These are phyloP conservation scores for Epizoanthus ramosus DNA, from an alignment of 92 coral and sea anemone genomes.

Conservation along the genomic window DNA sequence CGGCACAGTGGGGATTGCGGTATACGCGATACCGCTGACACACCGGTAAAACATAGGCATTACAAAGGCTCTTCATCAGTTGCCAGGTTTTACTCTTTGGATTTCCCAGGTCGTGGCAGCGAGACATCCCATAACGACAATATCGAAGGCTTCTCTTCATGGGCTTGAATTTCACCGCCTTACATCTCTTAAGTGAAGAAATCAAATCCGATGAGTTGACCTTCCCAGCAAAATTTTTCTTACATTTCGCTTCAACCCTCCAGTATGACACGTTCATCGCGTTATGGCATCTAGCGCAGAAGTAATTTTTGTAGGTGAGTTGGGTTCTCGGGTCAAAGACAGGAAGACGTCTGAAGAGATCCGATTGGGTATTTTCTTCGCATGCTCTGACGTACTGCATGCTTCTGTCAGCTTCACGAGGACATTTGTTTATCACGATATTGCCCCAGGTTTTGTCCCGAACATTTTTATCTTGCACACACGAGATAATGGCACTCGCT, in stretches of 20 bases:
- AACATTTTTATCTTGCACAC: too few relatives aligned
- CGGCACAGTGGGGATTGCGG: too few relatives aligned
- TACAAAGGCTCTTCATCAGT: too few relatives aligned
- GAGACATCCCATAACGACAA: too few relatives aligned
- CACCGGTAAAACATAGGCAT: too few relatives aligned
- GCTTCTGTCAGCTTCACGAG: background rate
- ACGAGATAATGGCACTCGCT: too few relatives aligned
- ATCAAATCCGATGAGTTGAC: conserved; percentile 2
- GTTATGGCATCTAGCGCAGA: conserved; percentile 11
- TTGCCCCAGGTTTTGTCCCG: background rate
- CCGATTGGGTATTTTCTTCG: background rate
- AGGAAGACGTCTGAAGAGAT: conserved; percentile 7
- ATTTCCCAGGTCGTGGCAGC: too few relatives aligned
- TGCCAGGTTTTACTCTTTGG: too few relatives aligned
- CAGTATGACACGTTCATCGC: conserved; percentile 4
- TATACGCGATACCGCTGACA: too few relatives aligned
- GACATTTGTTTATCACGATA: conserved; percentile 1
- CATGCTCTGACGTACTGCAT: background rate
- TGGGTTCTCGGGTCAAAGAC: conserved; percentile 10
- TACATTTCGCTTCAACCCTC: conserved; percentile 9
- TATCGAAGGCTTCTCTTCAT: background rate
- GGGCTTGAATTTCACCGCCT: background rate
- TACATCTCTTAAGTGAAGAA: background rate
- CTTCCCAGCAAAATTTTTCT: background rate
- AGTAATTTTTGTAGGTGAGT: conserved; percentile 20